These are phyloP conservation scores for Tonatia bakeri DNA, from an alignment of 2,113 vertebrate genomes.

Conservation along the genomic window DNA sequence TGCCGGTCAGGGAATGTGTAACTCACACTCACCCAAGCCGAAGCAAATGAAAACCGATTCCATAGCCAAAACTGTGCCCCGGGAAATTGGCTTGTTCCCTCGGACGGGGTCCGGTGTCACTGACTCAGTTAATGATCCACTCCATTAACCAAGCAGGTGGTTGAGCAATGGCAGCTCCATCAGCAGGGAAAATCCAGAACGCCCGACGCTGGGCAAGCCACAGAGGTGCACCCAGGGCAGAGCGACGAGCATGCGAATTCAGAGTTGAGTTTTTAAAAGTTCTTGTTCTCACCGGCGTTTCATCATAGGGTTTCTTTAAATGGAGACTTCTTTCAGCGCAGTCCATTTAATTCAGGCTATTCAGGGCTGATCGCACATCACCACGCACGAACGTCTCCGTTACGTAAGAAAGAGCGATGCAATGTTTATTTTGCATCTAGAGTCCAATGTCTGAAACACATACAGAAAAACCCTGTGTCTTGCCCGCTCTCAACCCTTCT, in stretches of 20 bases:
- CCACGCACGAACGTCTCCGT: neutral
- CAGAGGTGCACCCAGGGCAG: neutral
- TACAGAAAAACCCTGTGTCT: neutral
- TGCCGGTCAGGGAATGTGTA: constrained; percentile 43
- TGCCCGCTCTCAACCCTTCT: neutral
- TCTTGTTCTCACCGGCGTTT: neutral
- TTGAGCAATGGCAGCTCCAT: neutral
- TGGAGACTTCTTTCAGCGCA: neutral
- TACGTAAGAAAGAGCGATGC: neutral
- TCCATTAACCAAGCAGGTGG: constrained; percentile 10
- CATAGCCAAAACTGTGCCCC: neutral
- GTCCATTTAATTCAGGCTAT: neutral
- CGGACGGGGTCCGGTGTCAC: neutral
- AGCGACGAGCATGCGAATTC: neutral
- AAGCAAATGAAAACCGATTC: constrained; percentile 37
- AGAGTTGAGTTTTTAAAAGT: neutral
- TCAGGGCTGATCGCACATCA: neutral
- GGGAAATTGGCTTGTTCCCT: neutral
- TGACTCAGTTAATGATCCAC: neutral
- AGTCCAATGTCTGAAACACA: neutral
- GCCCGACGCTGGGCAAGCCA: neutral
- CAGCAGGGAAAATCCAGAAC: neutral
- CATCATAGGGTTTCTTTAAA: constrained; percentile 23
- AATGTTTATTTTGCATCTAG: neutral
- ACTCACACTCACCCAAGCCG: constrained; percentile 29